Evolutionary conservation across 2,113 vertebrate species (phyloP), one percentile per base, ranked within the genome.

Genomic region (Zosterops borbonicus): DNA sequence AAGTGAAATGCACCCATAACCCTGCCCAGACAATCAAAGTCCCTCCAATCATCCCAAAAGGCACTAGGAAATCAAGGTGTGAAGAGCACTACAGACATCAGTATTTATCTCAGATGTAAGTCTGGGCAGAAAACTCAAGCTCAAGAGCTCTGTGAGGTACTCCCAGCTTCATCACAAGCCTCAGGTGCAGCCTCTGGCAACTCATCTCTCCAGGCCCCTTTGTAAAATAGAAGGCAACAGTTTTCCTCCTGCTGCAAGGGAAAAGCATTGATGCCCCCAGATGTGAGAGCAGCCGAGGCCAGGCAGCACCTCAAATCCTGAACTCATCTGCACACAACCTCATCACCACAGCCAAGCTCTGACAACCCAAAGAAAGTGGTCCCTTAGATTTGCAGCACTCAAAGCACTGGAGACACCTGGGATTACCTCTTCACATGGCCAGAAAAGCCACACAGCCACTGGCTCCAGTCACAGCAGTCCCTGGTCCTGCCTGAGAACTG

Each of bases 101-200:
- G 35, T 10, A 39, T 74, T 83, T 44, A 81, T 20, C 64, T 88
- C 74, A 53, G 41, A 56, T n/a, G 0, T 2, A 49, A 42, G 12
- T 62, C 41, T 12, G 53, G 78, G 85, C 63, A 82, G 58, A 68
- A 77, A 73, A 86, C 68, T 8, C 7, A 4, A 79, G 60, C n/a
- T 70, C 41, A 16, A 53, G 33, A 86, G 64, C 56, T 83, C 85
- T 70, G 86, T 33, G 33, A 58, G 27, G 33, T 12, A 35, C 15
- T 83, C 46, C 44, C 71, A 69, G 88, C 79, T 83, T 68, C 89
- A 67, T 21, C 80, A 44, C 29, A n/a, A 83, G 89, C 96, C 94
- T 90, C 91, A 70, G 89, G 89, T 89, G 79, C 88, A 70, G 94
- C 94, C 91, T 83, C 92, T 63, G 79, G 95, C 90, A 93, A 94